phyloP scores from a whole-genome alignment of 2,888 invertebrate genomes.

The Sinopyrophorus schimmeli region DNA sequence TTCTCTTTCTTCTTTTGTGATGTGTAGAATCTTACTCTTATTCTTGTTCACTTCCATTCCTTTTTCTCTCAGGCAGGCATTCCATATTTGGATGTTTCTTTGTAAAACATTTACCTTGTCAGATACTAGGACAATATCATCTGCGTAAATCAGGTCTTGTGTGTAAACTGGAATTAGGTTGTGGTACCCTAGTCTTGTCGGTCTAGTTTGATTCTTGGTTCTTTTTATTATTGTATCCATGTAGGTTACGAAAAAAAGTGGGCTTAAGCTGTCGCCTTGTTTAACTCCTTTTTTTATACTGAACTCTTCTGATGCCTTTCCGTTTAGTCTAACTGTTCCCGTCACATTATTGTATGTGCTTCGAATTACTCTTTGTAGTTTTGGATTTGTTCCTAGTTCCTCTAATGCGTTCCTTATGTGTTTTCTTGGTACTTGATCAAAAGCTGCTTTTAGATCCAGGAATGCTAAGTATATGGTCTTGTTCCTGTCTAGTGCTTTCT shows the following conservation, averaged over 20 bases:
- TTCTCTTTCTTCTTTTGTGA: constrained; percentile 10
- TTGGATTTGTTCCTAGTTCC: constrained; percentile 6
- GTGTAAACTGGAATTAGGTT: not conserved
- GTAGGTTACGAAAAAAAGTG: constrained; percentile 2
- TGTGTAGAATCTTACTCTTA: constrained; percentile 12
- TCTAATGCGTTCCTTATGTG: constrained; percentile 6
- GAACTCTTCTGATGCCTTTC: constrained; percentile 6
- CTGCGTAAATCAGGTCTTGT: constrained; percentile 8
- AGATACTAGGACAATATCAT: constrained; percentile 4
- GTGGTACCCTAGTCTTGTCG: constrained; percentile 9
- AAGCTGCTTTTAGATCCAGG: constrained; percentile 8
- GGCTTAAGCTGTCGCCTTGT: constrained; percentile 8
- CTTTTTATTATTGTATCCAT: constrained; percentile 10
- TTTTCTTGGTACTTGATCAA: constrained; percentile 5
- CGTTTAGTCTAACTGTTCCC: constrained; percentile 9
- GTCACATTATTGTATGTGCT: constrained; percentile 7
- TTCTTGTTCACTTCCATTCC: constrained; percentile 9
- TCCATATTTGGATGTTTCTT: constrained; percentile 9
- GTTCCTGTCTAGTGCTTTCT: constrained; percentile 6
- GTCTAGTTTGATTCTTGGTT: constrained; percentile 8
- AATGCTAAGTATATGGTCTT: not conserved
- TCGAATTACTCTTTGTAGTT: constrained; percentile 8
- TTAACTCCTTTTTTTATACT: constrained; percentile 4
- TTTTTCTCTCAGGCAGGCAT: constrained; percentile 5
- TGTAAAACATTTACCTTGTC: constrained; percentile 7